Evolutionary conservation across 1,140 invertebrate genomes (phyloP), one percentile per base, ranked within the genome.

Genomic region (Caenorhabditis inopinata): DNA sequence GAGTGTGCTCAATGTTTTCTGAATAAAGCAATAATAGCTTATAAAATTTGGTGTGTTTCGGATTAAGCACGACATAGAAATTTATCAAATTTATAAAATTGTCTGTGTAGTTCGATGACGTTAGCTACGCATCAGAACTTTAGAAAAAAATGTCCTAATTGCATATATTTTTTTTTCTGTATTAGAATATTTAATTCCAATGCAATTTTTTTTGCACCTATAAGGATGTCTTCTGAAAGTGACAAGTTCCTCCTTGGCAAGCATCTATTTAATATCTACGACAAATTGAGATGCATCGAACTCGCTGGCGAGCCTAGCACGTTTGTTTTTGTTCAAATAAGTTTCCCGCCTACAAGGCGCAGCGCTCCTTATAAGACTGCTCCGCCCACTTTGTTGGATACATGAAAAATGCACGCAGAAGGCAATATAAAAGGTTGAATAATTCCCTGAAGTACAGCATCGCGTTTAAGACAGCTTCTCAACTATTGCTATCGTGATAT

Each of bases 271-370:
- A n/a, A n/a, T n/a, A n/a, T n/a, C n/a, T n/a, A n/a, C n/a, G n/a
- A n/a, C n/a, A n/a, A n/a, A n/a, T n/a, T n/a, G n/a, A n/a, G n/a
- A n/a, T n/a, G n/a, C n/a, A n/a, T n/a, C n/a, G 46, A 48, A 48
- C 46, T 18, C 14, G 11, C 46, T 48, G 5, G 1, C 21, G 27
- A 32, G 32, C 51, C 27, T 58, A 25, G 51, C 51, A 58, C 29
- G 51, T 32, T 32, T 58, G n/a, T 58, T 16, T 42, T 42, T 68
- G 18, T 68, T 18, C 58, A 32, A 68, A 68, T 68, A 68, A 68
- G 58, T 68, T 29, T 9, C 29, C 58, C 58, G 38, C 58, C 58
- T 32, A 68, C 58, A 12, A 58, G 53, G 38, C 38, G 38, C 38
- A 14, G 14, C n/a, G 58, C 51, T 29, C 51, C 14, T 2, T n/a